Base-by-base conservation (phyloP, 2,113 vertebrate species). In the Gallinago jamesoni region DNA sequence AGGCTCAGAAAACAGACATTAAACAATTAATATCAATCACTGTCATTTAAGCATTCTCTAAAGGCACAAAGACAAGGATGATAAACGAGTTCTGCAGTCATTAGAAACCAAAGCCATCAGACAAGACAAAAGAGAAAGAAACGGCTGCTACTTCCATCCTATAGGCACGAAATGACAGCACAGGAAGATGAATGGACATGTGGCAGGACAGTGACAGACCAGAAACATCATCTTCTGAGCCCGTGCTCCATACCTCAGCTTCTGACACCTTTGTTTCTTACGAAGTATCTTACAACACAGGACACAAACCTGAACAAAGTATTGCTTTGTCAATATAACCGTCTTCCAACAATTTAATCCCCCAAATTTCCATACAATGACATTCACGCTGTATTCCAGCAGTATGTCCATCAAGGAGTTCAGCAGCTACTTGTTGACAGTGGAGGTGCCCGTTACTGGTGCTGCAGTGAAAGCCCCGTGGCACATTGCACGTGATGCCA, bases 401-500 rank as follows among this genome's bases (percentile, higher is more conserved):
- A 81, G 22, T 7, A 12, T 7, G 27, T 30, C 62, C 33, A 59
- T 50, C 14, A 2, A 50, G 68, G 69, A 52, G n/a, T 13, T 68
- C 28, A 59, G 55, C 2, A 80, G 47, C 52, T 39, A 43, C 62
- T 67, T 80, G 56, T 64, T 84, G 63, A 20, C 45, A 18, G n/a
- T 3, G 21, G 60, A 81, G 27, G 28, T 66, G 57, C 56, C 77
- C 41, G 30, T 50, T 41, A 27, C 0, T 28, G 0, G 10, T 7
- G 37, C 35, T 0, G 0, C 0, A 70, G 41, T 2, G 12, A 81
- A 30, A 87, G 69, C 11, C 3, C 4, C 82, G 33, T 9, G n/a
- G 57, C 43, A 17, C 22, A 2, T 0, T 10, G 24, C 70, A 50
- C 69, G 5, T 6, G 27, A 53, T 20, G 37, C n/a, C n/a, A 48